Percentiles rank a stretch among this genome's conserved stretches.
Evolutionary conservation across 2,888 invertebrate species (phyloP).

Genomic region (Atrina japonica): DNA sequence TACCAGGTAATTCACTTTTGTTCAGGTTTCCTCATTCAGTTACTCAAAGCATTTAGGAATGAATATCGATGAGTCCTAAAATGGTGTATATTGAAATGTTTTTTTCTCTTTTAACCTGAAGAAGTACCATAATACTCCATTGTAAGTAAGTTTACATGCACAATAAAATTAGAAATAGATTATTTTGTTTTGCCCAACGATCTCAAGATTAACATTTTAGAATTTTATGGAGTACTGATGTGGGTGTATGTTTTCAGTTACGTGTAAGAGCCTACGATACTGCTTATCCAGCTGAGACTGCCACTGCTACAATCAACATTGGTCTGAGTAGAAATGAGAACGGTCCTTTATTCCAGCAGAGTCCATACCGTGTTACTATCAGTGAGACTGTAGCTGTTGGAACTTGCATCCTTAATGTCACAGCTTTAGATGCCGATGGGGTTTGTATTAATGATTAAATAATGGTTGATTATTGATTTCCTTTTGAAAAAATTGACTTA

Average conservation of each 20-base stretch:
- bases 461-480: no score
- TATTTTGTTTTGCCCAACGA: no score
- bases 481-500: no score
- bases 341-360: slow-evolving; percentile 51
- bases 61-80: background rate
- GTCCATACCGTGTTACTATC: slow-evolving; percentile 48
- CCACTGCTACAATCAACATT: slow-evolving; percentile 68
- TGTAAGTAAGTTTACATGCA: no score
- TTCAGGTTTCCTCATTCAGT: background rate
- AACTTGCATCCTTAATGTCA: slow-evolving; percentile 55
- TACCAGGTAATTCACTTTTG: slow-evolving; percentile 48
- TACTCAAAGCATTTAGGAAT: background rate
- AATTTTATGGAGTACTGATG: no score
- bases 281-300: slow-evolving; percentile 58
- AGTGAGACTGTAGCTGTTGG: slow-evolving; percentile 61
- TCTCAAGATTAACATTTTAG: no score
- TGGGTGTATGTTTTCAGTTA: no score
- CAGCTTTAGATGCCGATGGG: slow-evolving; percentile 64
- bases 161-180: no score
- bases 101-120: no score
- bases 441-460: slow-evolving; percentile 48
- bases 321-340: slow-evolving; percentile 61
- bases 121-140: no score
- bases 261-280: slow-evolving; percentile 64
- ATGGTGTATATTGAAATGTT: background rate